Base-by-base conservation (phyloP, 2,888 invertebrate species). In the Troides helena region DNA sequence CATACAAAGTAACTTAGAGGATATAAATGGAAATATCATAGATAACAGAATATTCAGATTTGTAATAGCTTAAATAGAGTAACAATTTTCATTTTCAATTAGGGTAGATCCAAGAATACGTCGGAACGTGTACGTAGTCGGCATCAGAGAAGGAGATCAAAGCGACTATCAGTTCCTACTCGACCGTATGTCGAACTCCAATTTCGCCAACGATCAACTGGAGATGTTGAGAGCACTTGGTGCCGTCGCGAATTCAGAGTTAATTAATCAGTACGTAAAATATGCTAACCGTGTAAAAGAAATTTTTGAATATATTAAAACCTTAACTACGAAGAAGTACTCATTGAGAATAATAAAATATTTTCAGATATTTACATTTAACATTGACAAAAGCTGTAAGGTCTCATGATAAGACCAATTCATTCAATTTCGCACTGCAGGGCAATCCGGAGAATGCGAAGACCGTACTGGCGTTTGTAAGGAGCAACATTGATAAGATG, bases 141-240 rank as follows among this genome's bases (percentile, higher is more conserved):
- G 94, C 0, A 85, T 96, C n/a, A 89, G 90, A 63, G 82, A 94
- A 65, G 96, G 96, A 0, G 90, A 86, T 0, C 78, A 81, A 7
- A 85, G 84, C 0, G 95, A 95, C 74, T 96, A 95, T 93, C 82
- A 94, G 30, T 95, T 94, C 80, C 86, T 95, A 2, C 74, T 87
- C 0, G 74, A 74, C 2, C 82, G 85, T 4, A 85, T 83, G 71
- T 74, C 75, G 23, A 64, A 74, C 0, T 89, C 92, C 0, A 92
- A 92, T 74, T 85, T 80, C 46, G 92, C 92, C 4, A 89, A 89
- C 57, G 94, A 94, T 61, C 86, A 93, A 74, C 76, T 91, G 1
- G 89, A 90, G 67, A 93, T 94, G 80, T 74, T 94, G 1, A 81
- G 88, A 74, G 93, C 89, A 17, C 77, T 94, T 14, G 94, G 89